Evolutionary conservation across 2,113 vertebrate species (phyloP).

Genomic region (Penelope pileata): DNA sequence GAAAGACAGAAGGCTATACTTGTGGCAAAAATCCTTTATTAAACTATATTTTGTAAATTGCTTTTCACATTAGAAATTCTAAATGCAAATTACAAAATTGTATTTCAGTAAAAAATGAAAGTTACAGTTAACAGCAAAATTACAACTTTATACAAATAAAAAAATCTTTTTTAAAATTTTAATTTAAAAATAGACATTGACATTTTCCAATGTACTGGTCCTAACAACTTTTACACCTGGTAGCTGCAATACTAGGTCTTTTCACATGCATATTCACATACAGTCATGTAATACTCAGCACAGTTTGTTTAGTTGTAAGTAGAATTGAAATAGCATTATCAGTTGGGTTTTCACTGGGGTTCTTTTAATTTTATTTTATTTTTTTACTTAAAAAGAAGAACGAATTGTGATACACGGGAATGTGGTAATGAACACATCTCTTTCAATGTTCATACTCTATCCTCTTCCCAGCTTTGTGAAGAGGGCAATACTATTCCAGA

Average conservation of each 20-base stretch:
- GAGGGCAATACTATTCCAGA: slow-evolving; percentile 29
- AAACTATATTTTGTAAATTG: slow-evolving; percentile 74
- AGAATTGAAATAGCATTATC: slow-evolving; percentile 25
- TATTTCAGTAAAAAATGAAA: slow-evolving; percentile 73
- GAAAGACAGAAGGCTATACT: slow-evolving; percentile 53
- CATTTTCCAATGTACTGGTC: slow-evolving; percentile 43
- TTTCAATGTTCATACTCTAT: background rate
- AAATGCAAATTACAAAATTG: slow-evolving; percentile 78
- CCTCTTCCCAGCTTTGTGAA: slow-evolving; percentile 33
- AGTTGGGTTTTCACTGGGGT: background rate
- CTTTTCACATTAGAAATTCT: slow-evolving; percentile 74
- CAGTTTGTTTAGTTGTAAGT: slow-evolving; percentile 35
- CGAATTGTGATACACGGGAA: background rate
- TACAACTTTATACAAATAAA: slow-evolving; percentile 77
- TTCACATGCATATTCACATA: slow-evolving; percentile 26
- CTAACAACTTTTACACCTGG: slow-evolving; percentile 27
- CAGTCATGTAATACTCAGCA: slow-evolving; percentile 10
- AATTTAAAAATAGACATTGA: slow-evolving; percentile 55
- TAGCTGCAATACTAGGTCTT: slow-evolving; percentile 57
- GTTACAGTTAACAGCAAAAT: slow-evolving; percentile 75
- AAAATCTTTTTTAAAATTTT: slow-evolving; percentile 24
- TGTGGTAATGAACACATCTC: background rate
- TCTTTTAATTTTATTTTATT: background rate
- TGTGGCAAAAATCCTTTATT: slow-evolving; percentile 78
- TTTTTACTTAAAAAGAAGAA: background rate